Percentiles rank a stretch among this genome's conserved stretches.
Conservation (phyloP, 2,113 vertebrate species). For the Hylia prasina region DNA sequence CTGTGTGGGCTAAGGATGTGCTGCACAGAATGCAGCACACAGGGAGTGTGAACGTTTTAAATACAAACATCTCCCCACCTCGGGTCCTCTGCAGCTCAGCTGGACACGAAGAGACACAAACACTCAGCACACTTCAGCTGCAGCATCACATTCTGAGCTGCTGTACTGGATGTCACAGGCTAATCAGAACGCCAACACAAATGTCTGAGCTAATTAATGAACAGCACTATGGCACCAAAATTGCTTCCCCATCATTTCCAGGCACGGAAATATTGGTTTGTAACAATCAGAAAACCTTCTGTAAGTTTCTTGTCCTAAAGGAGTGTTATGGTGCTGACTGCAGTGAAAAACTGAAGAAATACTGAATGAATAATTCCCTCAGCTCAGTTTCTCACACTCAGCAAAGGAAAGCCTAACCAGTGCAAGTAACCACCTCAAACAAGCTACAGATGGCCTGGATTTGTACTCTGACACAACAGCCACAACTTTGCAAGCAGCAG, state of each 20-base stretch:
- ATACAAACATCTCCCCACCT: background rate
- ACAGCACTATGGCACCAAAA: background rate
- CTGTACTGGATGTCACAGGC: background rate
- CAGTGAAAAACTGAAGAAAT: background rate
- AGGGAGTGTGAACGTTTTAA: background rate
- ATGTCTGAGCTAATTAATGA: background rate
- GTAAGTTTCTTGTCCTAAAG: background rate
- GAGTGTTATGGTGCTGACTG: accelerated
- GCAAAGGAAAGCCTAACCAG: background rate
- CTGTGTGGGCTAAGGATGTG: accelerated
- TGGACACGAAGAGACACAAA: background rate
- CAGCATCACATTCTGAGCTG: background rate
- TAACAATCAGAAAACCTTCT: background rate
- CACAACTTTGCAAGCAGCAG: background rate
- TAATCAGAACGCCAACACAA: background rate
- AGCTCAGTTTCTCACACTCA: background rate
- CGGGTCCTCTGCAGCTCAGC: background rate
- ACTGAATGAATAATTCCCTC: background rate
- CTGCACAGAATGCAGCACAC: background rate
- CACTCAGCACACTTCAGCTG: background rate
- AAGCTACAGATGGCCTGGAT: background rate
- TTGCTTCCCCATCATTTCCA: background rate
- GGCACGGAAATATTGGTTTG: background rate
- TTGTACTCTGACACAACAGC: background rate
- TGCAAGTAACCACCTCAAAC: background rate